These are phyloP conservation scores for Ligdia adustata DNA, from an alignment of 2,888 invertebrate species.

Conservation along the genomic window DNA sequence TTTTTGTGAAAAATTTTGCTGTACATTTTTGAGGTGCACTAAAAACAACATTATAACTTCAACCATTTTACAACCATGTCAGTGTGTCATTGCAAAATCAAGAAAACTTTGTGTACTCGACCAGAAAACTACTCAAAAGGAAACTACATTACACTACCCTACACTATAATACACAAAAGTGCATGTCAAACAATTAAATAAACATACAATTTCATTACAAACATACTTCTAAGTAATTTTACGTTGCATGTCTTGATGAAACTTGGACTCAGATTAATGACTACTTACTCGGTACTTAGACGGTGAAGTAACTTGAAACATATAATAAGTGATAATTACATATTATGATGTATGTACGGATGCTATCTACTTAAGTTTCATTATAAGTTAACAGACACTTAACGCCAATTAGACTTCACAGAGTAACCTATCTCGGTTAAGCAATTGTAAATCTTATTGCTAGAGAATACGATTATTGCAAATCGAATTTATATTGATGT, in stretches of 20 bases:
- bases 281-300: slow-evolving; percentile 40
- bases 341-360: slow-evolving; percentile 63
- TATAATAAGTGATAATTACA: slow-evolving; percentile 71
- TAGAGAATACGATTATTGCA: slow-evolving; percentile 26
- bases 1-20: no score
- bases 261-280: slow-evolving; percentile 31
- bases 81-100: not conserved
- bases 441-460: slow-evolving; percentile 39
- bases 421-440: slow-evolving; percentile 35
- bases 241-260: slow-evolving; percentile 35
- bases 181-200: slow-evolving; percentile 40
- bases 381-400: slow-evolving; percentile 79
- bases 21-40: no score
- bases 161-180: slow-evolving; percentile 33
- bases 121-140: slow-evolving; percentile 11
- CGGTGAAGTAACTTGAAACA: slow-evolving; percentile 60
- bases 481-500: slow-evolving; percentile 14
- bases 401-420: slow-evolving; percentile 69
- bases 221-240: slow-evolving; percentile 59
- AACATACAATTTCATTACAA: slow-evolving; percentile 58
- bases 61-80: no score
- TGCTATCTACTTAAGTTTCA: slow-evolving; percentile 75
- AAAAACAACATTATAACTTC: no score
- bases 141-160: not conserved
- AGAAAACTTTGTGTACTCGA: slow-evolving; percentile 13